Evolutionary conservation across 2,888 invertebrate genomes (phyloP).

Genomic region (Ptilodon capucinus): DNA sequence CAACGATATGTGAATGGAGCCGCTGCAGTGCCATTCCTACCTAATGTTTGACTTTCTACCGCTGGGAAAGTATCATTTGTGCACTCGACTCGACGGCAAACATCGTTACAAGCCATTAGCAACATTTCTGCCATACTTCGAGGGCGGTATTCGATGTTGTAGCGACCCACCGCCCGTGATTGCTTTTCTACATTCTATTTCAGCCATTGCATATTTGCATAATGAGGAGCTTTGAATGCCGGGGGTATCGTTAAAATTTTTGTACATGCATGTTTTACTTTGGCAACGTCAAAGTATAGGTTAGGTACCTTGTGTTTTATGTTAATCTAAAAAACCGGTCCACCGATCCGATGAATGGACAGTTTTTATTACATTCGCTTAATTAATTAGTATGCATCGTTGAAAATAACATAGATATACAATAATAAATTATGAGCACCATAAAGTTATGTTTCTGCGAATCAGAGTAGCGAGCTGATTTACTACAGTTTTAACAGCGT

Average conservation of each 20-base stretch:
- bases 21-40: slow-evolving; percentile 59
- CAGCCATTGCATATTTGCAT: slow-evolving; percentile 47
- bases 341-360: slow-evolving; percentile 32
- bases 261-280: slow-evolving; percentile 21
- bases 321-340: slow-evolving; percentile 39
- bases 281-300: slow-evolving; percentile 16
- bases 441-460: slow-evolving; percentile 39
- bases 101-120: slow-evolving; percentile 61
- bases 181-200: slow-evolving; percentile 46
- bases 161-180: slow-evolving; percentile 32
- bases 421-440: slow-evolving; percentile 43
- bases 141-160: slow-evolving; percentile 42
- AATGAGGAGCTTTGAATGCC: slow-evolving; percentile 40
- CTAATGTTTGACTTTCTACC: slow-evolving; percentile 75
- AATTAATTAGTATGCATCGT: slow-evolving; percentile 44
- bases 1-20: slow-evolving; percentile 63
- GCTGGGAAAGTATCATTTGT: slow-evolving; percentile 73
- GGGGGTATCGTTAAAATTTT: slow-evolving; percentile 28
- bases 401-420: slow-evolving; percentile 39
- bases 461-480: slow-evolving; percentile 37
- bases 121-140: slow-evolving; percentile 57
- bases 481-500: slow-evolving; percentile 37
- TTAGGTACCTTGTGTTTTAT: slow-evolving; percentile 22
- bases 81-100: slow-evolving; percentile 54
- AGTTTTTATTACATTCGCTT: slow-evolving; percentile 40